phyloP scores from a whole-genome alignment of 2,113 vertebrate genomes.

The Oriolus oriolus region DNA sequence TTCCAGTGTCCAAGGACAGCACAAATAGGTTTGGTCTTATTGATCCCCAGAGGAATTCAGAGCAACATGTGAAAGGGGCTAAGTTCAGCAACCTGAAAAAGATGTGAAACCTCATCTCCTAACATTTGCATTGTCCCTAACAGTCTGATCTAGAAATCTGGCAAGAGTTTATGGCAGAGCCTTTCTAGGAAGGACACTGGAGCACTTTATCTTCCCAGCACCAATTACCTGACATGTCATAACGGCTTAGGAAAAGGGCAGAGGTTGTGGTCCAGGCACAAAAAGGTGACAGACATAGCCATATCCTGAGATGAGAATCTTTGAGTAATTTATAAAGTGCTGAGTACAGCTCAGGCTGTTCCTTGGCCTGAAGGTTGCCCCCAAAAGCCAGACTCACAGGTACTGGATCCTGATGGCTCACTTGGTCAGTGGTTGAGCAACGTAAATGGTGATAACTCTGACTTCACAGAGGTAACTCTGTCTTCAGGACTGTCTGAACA shows the following conservation, averaged over 20 bases:
- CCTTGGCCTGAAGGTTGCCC: background rate
- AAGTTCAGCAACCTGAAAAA: background rate
- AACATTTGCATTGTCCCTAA: background rate
- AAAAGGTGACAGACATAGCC: background rate
- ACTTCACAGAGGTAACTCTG: background rate
- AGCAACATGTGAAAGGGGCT: background rate
- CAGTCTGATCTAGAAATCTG: background rate
- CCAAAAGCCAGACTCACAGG: constrained; percentile 11
- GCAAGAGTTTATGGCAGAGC: background rate
- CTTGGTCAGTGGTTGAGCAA: background rate
- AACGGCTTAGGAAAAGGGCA: background rate
- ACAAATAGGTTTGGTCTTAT: background rate
- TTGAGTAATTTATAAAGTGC: constrained; percentile 6
- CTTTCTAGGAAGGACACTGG: background rate
- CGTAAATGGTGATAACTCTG: background rate
- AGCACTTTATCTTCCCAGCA: background rate
- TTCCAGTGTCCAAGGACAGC: background rate
- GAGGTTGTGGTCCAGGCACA: background rate
- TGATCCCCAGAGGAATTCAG: background rate
- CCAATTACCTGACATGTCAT: background rate
- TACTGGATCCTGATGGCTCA: background rate
- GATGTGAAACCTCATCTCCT: background rate
- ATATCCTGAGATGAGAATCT: background rate
- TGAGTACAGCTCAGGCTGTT: background rate
- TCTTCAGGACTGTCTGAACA: background rate